Base-by-base conservation (phyloP, 2,797 vertebrate species). In the Meriones psammophilus region DNA sequence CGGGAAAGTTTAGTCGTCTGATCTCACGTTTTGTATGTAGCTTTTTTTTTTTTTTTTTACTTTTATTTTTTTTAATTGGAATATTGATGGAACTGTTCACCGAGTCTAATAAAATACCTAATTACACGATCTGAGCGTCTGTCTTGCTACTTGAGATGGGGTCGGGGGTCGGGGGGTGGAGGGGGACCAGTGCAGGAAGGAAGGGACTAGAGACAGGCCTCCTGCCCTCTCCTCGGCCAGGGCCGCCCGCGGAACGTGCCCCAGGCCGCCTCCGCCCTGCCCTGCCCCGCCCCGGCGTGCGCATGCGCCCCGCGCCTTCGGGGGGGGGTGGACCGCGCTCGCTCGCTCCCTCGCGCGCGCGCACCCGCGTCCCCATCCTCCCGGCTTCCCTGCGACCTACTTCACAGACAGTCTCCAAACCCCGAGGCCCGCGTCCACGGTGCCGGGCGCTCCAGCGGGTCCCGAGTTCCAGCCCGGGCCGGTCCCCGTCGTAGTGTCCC, bases 1-100 rank as follows among this genome's bases (percentile, higher is more conserved):
- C 98, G 99, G 14, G 99, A 99, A 97, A 99, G 99, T 97, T 98
- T 99, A 97, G 99, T 99, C 94, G 99, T 99, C 96, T 99, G 97
- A 98, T 4, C 28, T 50, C 39, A 64, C n/a, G 12, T 92, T 84
- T 93, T 94, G 68, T 94, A 91, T 87, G 73, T 88, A 96, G 76
- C 76, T 97, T 98, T 98, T 98, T 98, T 98, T 50, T 50, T 50
- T 97, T 88, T 56, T 74, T n/a, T n/a, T 80, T 97, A 96, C 36
- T 58, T 77, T 96, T 88, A n/a, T n/a, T n/a, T n/a, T 93, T 97
- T 88, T 56, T 74, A 95, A 83, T 79, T 69, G 95, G 60, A 88
- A 15, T n/a, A 69, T 1, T 30, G 76, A 85, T 81, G n/a, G 62
- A 54, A 39, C 22, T 78, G 15, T 78, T 74, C 56, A 64, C 64